Conservation (phyloP, 2,888 invertebrate genomes). For the Congeria kusceri region DNA sequence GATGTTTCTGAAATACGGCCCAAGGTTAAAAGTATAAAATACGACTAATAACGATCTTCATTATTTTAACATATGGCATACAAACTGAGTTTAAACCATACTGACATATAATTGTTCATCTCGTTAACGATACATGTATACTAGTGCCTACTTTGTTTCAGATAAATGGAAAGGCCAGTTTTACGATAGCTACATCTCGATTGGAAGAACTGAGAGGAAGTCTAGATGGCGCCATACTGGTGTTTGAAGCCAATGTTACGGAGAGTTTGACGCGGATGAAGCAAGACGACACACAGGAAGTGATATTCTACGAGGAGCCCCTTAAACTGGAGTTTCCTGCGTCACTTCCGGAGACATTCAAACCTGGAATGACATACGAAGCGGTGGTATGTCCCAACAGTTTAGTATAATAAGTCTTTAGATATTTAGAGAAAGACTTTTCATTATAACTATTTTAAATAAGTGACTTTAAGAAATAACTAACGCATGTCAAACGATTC, state of each 20-base stretch:
- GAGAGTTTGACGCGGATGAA: slow-evolving; percentile 94
- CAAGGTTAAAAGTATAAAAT: no score
- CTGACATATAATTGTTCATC: no score
- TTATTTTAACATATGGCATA: no score
- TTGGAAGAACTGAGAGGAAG: slow-evolving; percentile 42
- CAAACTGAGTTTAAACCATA: no score
- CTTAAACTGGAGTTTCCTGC: slow-evolving; percentile 85
- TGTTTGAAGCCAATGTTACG: slow-evolving; percentile 91
- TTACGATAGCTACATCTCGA: slow-evolving; percentile 43
- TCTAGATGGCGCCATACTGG: slow-evolving; percentile 36
- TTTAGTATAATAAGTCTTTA: no score
- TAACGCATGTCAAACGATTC: no score
- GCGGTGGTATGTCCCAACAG: slow-evolving; percentile 42
- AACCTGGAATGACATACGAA: slow-evolving; percentile 67
- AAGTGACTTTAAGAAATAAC: no score
- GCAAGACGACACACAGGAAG: slow-evolving; percentile 91
- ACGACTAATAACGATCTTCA: no score
- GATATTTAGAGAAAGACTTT: no score
- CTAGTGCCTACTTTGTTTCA: slow-evolving; percentile 35
- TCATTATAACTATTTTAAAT: no score
- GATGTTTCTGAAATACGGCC: no score
- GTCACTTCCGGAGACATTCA: slow-evolving; percentile 66
- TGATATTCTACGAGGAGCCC: slow-evolving; percentile 91
- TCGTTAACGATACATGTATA: no score
- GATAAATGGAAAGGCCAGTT: slow-evolving; percentile 65